Evolutionary conservation across 2,888 invertebrate genomes (phyloP), one percentile per base, ranked within the genome.

Genomic region (Ophion ventricosus): DNA sequence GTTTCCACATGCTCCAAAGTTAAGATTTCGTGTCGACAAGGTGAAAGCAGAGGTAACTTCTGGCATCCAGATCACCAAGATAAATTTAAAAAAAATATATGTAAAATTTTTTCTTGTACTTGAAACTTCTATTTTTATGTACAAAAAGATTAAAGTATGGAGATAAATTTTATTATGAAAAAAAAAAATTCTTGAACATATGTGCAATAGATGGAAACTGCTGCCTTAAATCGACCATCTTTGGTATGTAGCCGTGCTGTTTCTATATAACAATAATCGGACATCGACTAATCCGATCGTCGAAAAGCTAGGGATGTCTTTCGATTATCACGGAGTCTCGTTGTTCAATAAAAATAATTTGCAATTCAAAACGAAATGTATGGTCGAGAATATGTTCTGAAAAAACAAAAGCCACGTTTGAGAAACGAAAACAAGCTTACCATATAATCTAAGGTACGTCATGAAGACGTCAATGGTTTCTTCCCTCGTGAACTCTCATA

Each of bases 391-490:
- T 49, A 17, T 17, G 17, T 17, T 35, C 14, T 2, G 49, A 4
- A 49, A 4, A 49, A 17, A 49, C 17, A 17, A 14, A 14, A 49
- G 49, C 49, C 49, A 11, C 17, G 14, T 49, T 35, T 1, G 35
- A 35, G 35, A 35, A 35, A 35, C 49, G 14, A 49, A 49, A 4
- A 4, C 17, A 14, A 14, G 4, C 49, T 14, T 17, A 17, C 14
- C 17, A 17, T 17, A 49, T 14, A 17, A 49, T 49, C 17, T 25
- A 29, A n/a, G 61, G 83, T 63, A 67, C 82, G 66, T 85, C 87
- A 88, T 88, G 87, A 90, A 90, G 89, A 89, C 85, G 88, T 89
- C 89, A 84, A 89, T 87, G 84, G 83, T 82, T 77, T 75, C 85
- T 87, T 86, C 81, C 80, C 86, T 64, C 83, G 86, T 85, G 73